Base-by-base conservation (phyloP, 2,113 vertebrate genomes). In the Aphelocoma coerulescens region DNA sequence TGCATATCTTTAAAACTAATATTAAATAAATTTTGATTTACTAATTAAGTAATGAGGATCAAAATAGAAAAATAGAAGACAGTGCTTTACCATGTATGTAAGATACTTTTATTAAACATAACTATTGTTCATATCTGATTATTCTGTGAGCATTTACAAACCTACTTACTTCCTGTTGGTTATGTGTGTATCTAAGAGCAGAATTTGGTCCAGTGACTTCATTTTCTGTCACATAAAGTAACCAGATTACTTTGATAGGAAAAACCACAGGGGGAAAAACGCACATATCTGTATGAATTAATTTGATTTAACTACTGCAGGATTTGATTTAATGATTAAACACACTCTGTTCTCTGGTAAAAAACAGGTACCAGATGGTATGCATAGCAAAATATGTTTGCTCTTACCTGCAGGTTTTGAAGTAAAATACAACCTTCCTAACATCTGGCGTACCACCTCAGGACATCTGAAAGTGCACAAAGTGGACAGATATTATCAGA, bases 331-430 rank as follows among this genome's bases (percentile, higher is more conserved):
- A 68, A 91, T 89, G 73, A 61, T 81, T 94, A 88, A 94, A 75
- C 48, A 63, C 12, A 49, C 58, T 79, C 30, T 57, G 30, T 83
- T 83, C 54, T 92, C 61, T 59, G 35, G 72, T 92, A 81, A 92
- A 81, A 91, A 96, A 80, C 89, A 62, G 46, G 66, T 94, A 89
- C 72, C 81, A 95, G 90, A 89, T 86, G 89, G 88, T 51, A 83
- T 55, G 37, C 30, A 66, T 66, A 85, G 83, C 20, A 93, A 80
- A 93, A 91, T 82, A 72, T 58, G 30, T 59, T 87, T 91, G 78
- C 14, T 57, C 71, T 82, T 89, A 93, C 83, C 77, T 95, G 80
- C 51, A 5, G 91, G 66, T 96, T 94, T 89, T 92, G 67, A 97
- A 92, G 44, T 85, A 94, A 96, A 94, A 93, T 65, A 41, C 49